Evolutionary conservation across 2,797 vertebrate species (phyloP).

Genomic region (Phyllotis vaccarum): DNA sequence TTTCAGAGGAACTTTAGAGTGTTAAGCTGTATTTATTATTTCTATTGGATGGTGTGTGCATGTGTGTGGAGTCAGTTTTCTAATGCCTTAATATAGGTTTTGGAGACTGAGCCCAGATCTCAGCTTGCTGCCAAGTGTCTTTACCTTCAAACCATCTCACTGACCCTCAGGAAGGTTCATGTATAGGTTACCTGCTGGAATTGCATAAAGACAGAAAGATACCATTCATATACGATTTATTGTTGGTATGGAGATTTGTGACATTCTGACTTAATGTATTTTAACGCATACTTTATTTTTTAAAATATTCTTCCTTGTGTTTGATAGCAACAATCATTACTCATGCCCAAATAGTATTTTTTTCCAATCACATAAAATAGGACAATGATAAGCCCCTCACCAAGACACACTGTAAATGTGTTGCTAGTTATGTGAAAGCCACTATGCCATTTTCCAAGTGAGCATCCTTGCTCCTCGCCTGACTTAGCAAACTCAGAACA

Average conservation of each 20-base stretch:
- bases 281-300: conserved; percentile 46
- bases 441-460: conserved; percentile 39
- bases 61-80: neutral
- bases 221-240: conserved; percentile 45
- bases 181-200: conserved; percentile 23
- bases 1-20: neutral
- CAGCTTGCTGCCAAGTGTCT: neutral
- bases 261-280: conserved; percentile 18
- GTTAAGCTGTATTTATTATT: neutral
- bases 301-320: conserved; percentile 33
- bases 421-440: conserved; percentile 40
- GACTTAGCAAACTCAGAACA: conserved; percentile 66
- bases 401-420: neutral
- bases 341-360: conserved; percentile 60
- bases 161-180: neutral
- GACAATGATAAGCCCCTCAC: conserved; percentile 41
- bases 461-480: conserved; percentile 64
- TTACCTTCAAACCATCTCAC: neutral
- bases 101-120: neutral
- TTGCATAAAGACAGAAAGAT: neutral
- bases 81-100: neutral
- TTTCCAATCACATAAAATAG: conserved; percentile 69
- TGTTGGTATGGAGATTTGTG: conserved; percentile 3
- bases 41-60: neutral
- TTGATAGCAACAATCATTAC: conserved; percentile 38